Base-by-base conservation (phyloP, 2,797 vertebrate species). In the Brachyalestes nurse region DNA sequence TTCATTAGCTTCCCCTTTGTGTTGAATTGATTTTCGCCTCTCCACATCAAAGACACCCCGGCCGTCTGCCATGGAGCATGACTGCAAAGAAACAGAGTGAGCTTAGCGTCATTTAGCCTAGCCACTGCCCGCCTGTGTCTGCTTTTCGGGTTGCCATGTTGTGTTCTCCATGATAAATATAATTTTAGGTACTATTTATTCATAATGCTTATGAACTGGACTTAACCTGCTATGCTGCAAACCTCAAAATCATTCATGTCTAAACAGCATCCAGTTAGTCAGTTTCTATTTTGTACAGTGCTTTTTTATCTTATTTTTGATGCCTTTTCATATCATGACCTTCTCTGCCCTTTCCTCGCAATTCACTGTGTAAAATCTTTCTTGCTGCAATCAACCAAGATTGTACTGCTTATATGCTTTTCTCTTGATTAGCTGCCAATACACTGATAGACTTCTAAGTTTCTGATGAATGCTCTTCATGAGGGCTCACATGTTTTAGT, bases 11-110 rank as follows among this genome's bases (percentile, higher is more conserved):
- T 85, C 62, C 89, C 90, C 90, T 87, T 92, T 83, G 84, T 91
- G 90, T 90, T 89, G 88, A 92, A 93, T 93, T 92, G 93, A 94
- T 94, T 94, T 91, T 88, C 47, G 84, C 88, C 87, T 88, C 84
- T 90, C 81, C 82, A 91, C 91, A 92, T 94, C 91, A 94, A 92
- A 93, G 88, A 81, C 49, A 72, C 66, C 76, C 82, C 79, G 84
- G 77, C 86, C 83, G 82, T 84, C 82, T 77, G 87, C 89, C 73
- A 77, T 78, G 84, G 87, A 84, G 85, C 82, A 67, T 57, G 67
- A 83, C 70, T 79, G 71, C 28, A 64, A 80, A 83, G 75, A 83
- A 84, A 75, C 73, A 86, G 57, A 80, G 87, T 77, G 66, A 60
- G 66, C 67, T 76, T 65, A 23, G 66, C 53, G 67, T 53, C 42